Evolutionary conservation across 2,113 vertebrate genomes (phyloP).

Genomic region (Ailurus styani): DNA sequence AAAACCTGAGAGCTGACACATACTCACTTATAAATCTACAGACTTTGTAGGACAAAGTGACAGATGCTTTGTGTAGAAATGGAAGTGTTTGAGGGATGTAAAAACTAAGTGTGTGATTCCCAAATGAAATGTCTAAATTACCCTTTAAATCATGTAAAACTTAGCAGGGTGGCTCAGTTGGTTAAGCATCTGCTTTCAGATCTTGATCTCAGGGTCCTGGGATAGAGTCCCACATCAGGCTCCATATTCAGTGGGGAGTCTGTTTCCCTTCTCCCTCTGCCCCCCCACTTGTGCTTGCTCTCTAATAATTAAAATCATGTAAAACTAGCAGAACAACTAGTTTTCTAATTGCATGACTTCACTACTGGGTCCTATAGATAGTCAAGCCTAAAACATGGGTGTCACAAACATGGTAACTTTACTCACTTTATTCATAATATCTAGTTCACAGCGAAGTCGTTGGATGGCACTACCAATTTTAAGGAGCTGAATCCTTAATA

Average conservation of each 20-base stretch:
- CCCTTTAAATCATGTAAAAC: too few species aligned
- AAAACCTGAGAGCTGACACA: background rate
- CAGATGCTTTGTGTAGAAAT: background rate
- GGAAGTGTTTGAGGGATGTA: background rate
- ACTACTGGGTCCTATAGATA: background rate
- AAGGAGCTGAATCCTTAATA: slow-evolving; percentile 92
- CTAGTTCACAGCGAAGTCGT: slow-evolving; percentile 95
- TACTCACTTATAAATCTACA: background rate
- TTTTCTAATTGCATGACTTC: background rate
- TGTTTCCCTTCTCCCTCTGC: background rate
- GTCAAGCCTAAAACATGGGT: background rate
- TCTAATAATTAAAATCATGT: background rate
- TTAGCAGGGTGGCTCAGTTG: background rate
- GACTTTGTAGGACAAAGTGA: background rate
- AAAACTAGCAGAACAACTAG: background rate
- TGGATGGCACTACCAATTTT: slow-evolving; percentile 97
- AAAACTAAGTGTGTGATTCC: background rate
- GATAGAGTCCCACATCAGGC: background rate
- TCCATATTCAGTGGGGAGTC: background rate
- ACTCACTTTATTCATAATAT: slow-evolving; percentile 97
- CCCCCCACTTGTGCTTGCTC: background rate
- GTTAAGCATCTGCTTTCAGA: background rate
- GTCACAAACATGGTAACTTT: accelerated
- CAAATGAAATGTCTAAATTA: background rate
- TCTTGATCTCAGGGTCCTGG: background rate